Percentiles rank a stretch among this genome's conserved stretches.
phyloP scores from a whole-genome alignment of 2,888 invertebrate species.

The Dascillus cervinus region DNA sequence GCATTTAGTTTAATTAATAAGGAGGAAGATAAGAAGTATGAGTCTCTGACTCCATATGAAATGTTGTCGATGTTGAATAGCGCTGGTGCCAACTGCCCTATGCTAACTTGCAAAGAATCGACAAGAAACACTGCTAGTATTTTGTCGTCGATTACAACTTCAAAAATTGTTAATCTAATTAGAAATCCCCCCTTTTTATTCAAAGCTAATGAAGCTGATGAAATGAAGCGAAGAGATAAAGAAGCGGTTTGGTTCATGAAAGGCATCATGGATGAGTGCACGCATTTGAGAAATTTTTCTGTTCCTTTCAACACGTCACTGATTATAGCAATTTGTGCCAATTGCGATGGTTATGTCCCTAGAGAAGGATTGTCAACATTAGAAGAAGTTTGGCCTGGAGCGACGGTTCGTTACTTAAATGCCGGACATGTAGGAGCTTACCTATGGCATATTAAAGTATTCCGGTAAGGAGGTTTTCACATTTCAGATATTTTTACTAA shows the following conservation, averaged over 20 bases:
- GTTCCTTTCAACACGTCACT: slow-evolving; percentile 80
- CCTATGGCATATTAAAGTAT: slow-evolving; percentile 76
- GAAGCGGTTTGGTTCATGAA: slow-evolving; percentile 91
- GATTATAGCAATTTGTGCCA: slow-evolving; percentile 85
- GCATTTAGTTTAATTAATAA: no score
- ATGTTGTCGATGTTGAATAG: no score
- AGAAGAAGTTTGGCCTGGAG: slow-evolving; percentile 89
- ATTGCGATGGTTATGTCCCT: slow-evolving; percentile 86
- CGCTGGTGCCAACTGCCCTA: no score
- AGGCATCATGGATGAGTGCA: slow-evolving; percentile 98
- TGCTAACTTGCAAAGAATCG: no score
- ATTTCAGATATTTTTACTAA: no score
- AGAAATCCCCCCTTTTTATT: slow-evolving; percentile 3
- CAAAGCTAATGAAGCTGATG: slow-evolving; percentile 45
- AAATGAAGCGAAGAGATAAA: slow-evolving; percentile 63
- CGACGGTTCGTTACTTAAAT: slow-evolving; percentile 79
- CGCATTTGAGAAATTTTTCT: slow-evolving; percentile 90
- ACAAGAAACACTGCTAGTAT: no score
- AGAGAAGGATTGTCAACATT: slow-evolving; percentile 73
- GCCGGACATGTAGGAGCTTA: slow-evolving; percentile 88
- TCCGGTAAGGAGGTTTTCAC: slow-evolving; percentile 55
- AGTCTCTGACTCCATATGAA: slow-evolving; percentile 4
- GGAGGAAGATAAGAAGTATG: no score
- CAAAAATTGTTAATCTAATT: slow-evolving; percentile 5
- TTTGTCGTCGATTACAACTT: no score